Percentiles rank a stretch among this genome's conserved stretches.
phyloP scores from a whole-genome alignment of 1,140 invertebrate genomes.

The Hyles euphorbiae region DNA sequence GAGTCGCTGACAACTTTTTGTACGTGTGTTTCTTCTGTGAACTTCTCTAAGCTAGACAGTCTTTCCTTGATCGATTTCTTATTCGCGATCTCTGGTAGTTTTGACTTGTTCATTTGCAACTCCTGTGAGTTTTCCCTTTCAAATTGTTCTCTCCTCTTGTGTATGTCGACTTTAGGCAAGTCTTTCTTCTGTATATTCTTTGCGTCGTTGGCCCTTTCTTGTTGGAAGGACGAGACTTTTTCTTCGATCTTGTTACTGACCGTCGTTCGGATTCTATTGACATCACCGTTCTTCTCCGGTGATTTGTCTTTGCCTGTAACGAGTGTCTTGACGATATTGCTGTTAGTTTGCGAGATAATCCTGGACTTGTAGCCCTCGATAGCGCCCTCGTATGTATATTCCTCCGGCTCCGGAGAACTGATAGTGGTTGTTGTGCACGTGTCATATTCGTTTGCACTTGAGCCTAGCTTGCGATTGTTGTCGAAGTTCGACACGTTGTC shows the following conservation, averaged over 20 bases:
- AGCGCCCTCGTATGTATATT: constrained; percentile 91
- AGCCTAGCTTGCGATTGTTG: constrained; percentile 67
- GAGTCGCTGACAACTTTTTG: constrained; percentile 65
- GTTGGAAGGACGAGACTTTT: constrained; percentile 73
- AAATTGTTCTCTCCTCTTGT: constrained; percentile 88
- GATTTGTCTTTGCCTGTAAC: constrained; percentile 67
- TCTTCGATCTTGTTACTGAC: constrained; percentile 74
- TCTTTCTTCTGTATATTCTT: constrained; percentile 75
- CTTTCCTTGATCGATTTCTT: constrained; percentile 83
- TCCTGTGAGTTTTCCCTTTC: constrained; percentile 79
- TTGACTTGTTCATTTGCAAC: constrained; percentile 65
- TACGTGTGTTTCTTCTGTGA: constrained; percentile 61
- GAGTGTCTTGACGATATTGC: constrained; percentile 63
- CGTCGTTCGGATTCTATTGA: constrained; percentile 65
- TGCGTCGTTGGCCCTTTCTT: constrained; percentile 56
- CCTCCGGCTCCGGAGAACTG: constrained; percentile 80
- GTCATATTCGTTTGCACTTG: constrained; percentile 77
- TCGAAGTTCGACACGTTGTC: constrained; percentile 74
- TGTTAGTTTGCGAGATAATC: constrained; percentile 75
- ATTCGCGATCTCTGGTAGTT: constrained; percentile 77
- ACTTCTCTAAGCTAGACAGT: constrained; percentile 80
- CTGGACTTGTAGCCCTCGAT: constrained; percentile 89
- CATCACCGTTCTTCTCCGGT: constrained; percentile 64
- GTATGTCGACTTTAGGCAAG: constrained; percentile 87
- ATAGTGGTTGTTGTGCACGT: constrained; percentile 77